phyloP scores from a whole-genome alignment of 1,140 invertebrate species.

The Trigoniulus corallinus region DNA sequence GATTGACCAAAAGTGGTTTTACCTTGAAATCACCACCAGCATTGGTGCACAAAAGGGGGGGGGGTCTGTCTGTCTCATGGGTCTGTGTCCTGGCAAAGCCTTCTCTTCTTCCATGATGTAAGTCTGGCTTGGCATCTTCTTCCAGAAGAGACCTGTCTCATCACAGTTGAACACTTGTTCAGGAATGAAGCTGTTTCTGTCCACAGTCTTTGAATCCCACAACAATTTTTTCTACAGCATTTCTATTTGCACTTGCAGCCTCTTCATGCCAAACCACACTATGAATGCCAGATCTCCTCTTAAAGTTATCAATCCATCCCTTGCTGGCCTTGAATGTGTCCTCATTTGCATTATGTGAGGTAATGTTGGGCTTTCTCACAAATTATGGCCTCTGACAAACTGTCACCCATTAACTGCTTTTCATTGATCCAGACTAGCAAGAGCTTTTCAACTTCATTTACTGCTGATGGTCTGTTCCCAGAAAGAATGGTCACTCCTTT shows the following conservation, averaged over 20 bases:
- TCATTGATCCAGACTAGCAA: conserved; percentile 8
- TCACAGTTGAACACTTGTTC: conserved; percentile 10
- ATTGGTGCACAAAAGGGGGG: too few species aligned
- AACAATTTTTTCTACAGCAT: background rate
- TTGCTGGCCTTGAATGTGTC: too few species aligned
- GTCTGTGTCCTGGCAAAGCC: too few species aligned
- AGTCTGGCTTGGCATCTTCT: too few species aligned
- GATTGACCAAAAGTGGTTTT: too few species aligned
- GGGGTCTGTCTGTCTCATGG: too few species aligned
- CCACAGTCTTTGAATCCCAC: background rate
- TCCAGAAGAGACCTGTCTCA: conserved; percentile 22
- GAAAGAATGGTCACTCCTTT: conserved; percentile 9
- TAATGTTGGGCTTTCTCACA: conserved; percentile 4
- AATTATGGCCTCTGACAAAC: conserved; percentile 8
- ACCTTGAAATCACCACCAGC: too few species aligned
- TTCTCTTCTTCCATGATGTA: conserved; percentile 11
- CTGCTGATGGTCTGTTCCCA: too few species aligned
- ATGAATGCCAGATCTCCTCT: conserved; percentile 6
- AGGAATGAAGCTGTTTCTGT: conserved; percentile 1
- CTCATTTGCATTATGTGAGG: background rate
- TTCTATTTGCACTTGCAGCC: conserved; percentile 2
- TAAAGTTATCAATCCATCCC: conserved; percentile 2
- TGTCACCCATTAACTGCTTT: conserved; percentile 8
- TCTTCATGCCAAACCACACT: conserved; percentile 4
- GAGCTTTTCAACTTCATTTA: conserved; percentile 7